Base-by-base conservation (phyloP, 2,797 vertebrate genomes). In the Acanthis flammea region DNA sequence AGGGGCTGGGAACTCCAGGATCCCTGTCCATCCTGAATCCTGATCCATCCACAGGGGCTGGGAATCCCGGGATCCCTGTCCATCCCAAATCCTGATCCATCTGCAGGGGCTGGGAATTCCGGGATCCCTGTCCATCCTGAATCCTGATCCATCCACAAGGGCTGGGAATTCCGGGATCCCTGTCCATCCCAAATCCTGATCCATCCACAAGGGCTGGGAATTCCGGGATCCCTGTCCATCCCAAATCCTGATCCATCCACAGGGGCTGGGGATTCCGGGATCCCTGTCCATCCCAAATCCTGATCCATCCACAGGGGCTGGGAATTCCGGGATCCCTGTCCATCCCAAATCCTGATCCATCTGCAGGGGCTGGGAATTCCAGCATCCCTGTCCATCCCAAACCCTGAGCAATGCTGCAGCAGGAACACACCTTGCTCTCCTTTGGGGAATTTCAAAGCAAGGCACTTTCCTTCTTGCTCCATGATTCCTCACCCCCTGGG, bases 371-470 rank as follows among this genome's bases (percentile, higher is more conserved):
- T 0, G 1, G 55, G 41, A 45, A 37, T 47, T 19, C 41, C 7
- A 4, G 41, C 7, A 42, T 42, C 39, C 39, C 41, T 42, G 41
- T 17, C 41, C 41, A 18, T 42, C 47, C 71, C 25, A 7, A 41
- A 7, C 14, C 25, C 35, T 0, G 1, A 14, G 28, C 3, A 1
- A 12, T 4, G 47, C 30, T 0, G 1, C 48, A 12, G 14, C 33
- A 31, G 11, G 21, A 83, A 27, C 8, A 37, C 1, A 0, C 24
- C 4, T 3, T 9, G 30, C 8, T 73, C 42, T 35, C n/a, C 7
- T 25, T 5, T 3, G 2, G 14, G 11, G 4, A 60, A 63, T 17
- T 30, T 58, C 44, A 31, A 58, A 72, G 11, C 76, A 31, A 67
- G 31, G 4, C 33, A 10, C 19, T 28, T 80, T 22, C 37, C 33